Conservation (phyloP, 2,888 invertebrate species). For the Anarsia innoxiella region DNA sequence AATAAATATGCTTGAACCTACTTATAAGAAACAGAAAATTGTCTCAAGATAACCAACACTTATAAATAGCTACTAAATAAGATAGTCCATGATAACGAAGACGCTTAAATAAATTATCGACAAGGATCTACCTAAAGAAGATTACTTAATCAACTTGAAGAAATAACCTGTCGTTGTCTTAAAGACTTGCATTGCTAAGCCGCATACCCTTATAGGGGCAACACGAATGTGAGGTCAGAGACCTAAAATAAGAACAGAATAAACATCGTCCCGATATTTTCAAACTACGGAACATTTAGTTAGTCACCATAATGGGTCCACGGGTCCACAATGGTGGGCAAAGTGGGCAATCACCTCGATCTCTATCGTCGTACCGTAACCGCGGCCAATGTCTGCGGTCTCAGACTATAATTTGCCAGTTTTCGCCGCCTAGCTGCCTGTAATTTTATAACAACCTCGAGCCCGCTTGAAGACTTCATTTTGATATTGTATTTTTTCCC, state of each 20-base stretch:
- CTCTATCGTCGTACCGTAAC: slow-evolving; percentile 44
- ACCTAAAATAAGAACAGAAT: slow-evolving; percentile 8
- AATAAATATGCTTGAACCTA: too few species aligned
- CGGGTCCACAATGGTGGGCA: slow-evolving; percentile 36
- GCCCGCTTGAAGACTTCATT: slow-evolving; percentile 55
- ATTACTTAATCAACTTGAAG: slow-evolving; percentile 8
- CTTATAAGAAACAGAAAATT: too few species aligned
- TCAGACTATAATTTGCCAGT: slow-evolving; percentile 66
- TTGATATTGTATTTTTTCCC: slow-evolving; percentile 39
- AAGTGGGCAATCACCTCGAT: slow-evolving; percentile 45
- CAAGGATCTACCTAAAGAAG: too few species aligned
- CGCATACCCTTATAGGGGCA: slow-evolving; percentile 8
- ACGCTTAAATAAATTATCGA: too few species aligned
- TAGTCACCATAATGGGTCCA: slow-evolving; percentile 42
- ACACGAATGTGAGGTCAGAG: slow-evolving; percentile 6
- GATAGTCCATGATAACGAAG: too few species aligned
- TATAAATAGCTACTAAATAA: too few species aligned
- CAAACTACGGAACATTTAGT: slow-evolving; percentile 27
- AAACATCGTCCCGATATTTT: slow-evolving; percentile 7
- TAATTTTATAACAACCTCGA: slow-evolving; percentile 58
- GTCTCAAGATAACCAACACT: too few species aligned
- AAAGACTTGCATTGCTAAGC: slow-evolving; percentile 7
- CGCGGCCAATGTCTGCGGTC: slow-evolving; percentile 47
- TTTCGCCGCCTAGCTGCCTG: slow-evolving; percentile 64
- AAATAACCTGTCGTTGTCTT: slow-evolving; percentile 2